Conservation (phyloP, 2,797 vertebrate genomes). For the Phalloptychus januarius region DNA sequence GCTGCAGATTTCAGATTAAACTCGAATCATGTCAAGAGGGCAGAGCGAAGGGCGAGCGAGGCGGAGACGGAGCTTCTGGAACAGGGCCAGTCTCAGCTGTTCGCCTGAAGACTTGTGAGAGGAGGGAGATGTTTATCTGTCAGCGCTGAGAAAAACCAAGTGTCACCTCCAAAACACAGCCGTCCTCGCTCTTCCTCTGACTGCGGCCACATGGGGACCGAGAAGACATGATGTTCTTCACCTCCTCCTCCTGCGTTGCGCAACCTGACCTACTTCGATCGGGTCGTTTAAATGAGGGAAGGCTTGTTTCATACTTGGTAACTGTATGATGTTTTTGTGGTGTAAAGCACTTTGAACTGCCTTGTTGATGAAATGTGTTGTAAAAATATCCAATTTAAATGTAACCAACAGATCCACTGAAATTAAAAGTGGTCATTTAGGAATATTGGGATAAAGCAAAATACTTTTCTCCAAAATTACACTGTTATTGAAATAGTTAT, state of each 20-base stretch:
- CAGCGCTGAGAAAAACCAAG: conserved; percentile 57
- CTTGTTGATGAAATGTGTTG: too few relatives aligned
- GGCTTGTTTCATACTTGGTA: neutral
- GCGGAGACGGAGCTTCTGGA: conserved; percentile 39
- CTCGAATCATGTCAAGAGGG: conserved; percentile 46
- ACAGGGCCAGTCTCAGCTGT: conserved; percentile 74
- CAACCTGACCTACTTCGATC: conserved; percentile 48
- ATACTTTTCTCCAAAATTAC: too few relatives aligned
- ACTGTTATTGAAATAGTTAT: neutral
- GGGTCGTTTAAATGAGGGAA: conserved; percentile 18
- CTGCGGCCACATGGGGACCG: conserved; percentile 66
- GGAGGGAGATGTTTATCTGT: conserved; percentile 68
- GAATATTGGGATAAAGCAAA: neutral
- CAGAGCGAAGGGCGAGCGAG: conserved; percentile 35
- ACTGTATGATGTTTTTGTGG: too few relatives aligned
- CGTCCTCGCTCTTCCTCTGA: conserved; percentile 32
- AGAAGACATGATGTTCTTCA: conserved; percentile 48
- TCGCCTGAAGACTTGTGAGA: conserved; percentile 71
- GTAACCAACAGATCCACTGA: neutral
- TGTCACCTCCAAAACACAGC: conserved; percentile 64
- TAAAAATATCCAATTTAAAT: neutral
- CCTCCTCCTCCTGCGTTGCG: conserved; percentile 38
- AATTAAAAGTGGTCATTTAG: neutral
- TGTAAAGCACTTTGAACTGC: too few relatives aligned
- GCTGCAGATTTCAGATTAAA: conserved; percentile 46